Conservation (phyloP, 1,140 invertebrate genomes). For the Teleopsis dalmanni region DNA sequence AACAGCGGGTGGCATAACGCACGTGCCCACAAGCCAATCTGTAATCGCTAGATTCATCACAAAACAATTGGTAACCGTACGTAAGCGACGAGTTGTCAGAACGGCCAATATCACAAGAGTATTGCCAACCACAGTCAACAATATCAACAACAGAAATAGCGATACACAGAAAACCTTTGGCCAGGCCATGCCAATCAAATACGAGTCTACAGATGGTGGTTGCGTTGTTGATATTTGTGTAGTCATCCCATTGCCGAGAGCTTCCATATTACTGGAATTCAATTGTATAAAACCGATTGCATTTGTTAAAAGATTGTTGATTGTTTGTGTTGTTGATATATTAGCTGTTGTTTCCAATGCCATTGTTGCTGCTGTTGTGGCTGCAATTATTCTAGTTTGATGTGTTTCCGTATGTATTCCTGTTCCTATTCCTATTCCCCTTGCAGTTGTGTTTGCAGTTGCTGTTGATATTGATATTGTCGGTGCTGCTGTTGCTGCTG, state of each 20-base stretch:
- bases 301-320: not conserved
- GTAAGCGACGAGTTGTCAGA: constrained; percentile 71
- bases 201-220: constrained; percentile 4
- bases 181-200: constrained; percentile 12
- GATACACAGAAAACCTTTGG: constrained; percentile 11
- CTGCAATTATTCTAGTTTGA: not conserved
- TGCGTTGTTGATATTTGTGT: not conserved
- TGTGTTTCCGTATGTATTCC: too few relatives aligned
- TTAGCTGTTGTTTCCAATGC: not conserved
- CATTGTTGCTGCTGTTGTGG: not conserved
- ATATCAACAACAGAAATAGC: constrained; percentile 42
- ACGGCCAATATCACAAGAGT: constrained; percentile 81
- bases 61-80: constrained; percentile 91
- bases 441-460: not conserved
- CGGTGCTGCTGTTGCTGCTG: not conserved
- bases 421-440: too few relatives aligned
- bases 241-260: not conserved
- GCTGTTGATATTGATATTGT: constrained; percentile 1
- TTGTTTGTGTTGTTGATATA: not conserved
- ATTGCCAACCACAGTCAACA: constrained; percentile 66
- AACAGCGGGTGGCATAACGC: constrained; percentile 88
- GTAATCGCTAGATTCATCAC: constrained; percentile 81
- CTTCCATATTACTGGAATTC: not conserved
- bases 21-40: constrained; percentile 79
- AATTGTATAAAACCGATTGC: too few relatives aligned